Base-by-base conservation (phyloP, 2,888 invertebrate genomes). In the Cosmorhoe ocellata region DNA sequence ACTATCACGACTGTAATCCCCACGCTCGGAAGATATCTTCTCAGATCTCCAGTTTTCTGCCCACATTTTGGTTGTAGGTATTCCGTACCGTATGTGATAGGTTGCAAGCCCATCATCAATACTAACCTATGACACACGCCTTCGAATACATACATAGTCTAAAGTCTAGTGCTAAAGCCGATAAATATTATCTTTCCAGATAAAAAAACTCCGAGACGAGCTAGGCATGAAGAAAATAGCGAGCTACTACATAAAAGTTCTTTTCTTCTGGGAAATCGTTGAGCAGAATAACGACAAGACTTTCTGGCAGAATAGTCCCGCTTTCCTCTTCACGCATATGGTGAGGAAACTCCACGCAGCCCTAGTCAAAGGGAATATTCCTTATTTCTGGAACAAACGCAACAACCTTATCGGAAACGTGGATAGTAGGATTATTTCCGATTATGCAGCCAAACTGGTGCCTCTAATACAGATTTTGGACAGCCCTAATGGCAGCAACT, bases 211-310 rank as follows among this genome's bases (percentile, higher is more conserved):
- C 1, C 83, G 92, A 1, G 91, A 92, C 58, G 68, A 76, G 0
- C 76, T 76, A 31, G 67, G 70, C 0, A 88, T 91, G 81, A 59
- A 76, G 0, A 71, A 71, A 6, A 78, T 92, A n/a, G 85, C 91
- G 0, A 92, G 92, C 57, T 92, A 93, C 58, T 91, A 87, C 43
- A 87, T 92, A 0, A 92, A 93, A 65, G 92, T 91, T 0, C 53
- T 92, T 0, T 88, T 90, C 61, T 81, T 90, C 41, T 86, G 84
- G 75, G 85, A 87, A 56, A 69, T 78, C 8, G 54, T 66, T 0
- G 69, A 70, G 9, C 64, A 60, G 8, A 65, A n/a, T n/a, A n/a
- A 73, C 28, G 67, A 78, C 13, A 54, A 61, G 3, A 40, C 46
- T 0, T 84, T 74, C 54, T 87, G 89, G 80, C 64, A 67, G 5